Evolutionary conservation across 2,888 invertebrate species (phyloP).

Genomic region (Nemapogon koenigi): DNA sequence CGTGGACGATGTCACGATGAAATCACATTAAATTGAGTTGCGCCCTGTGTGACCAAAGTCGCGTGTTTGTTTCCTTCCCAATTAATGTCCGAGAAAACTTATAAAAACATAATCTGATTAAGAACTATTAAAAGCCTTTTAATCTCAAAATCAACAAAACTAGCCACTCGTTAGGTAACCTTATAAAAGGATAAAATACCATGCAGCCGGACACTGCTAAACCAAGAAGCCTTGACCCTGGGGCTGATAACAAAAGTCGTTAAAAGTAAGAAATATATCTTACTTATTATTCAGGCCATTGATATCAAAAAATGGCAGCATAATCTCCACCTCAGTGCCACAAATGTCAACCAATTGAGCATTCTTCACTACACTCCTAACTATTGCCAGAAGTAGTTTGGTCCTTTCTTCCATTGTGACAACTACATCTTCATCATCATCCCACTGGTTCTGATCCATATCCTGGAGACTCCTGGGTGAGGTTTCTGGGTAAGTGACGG

Average conservation of each 20-base stretch:
- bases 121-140: not conserved
- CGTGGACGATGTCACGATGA: too few species aligned
- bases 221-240: too few species aligned
- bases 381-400: slow-evolving; percentile 39
- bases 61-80: too few species aligned
- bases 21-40: too few species aligned
- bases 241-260: too few species aligned
- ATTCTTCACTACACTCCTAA: slow-evolving; percentile 47
- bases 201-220: too few species aligned
- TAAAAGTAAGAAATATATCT: too few species aligned
- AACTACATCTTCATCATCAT: slow-evolving; percentile 17
- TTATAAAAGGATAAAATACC: too few species aligned
- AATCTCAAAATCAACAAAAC: not conserved
- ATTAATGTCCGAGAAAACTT: too few species aligned
- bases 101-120: too few species aligned
- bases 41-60: too few species aligned
- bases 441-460: slow-evolving; percentile 4
- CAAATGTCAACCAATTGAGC: slow-evolving; percentile 42
- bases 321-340: slow-evolving; percentile 42
- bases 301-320: slow-evolving; percentile 56
- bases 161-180: too few species aligned
- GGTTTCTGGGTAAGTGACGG: slow-evolving; percentile 38
- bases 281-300: slow-evolving; percentile 59
- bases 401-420: slow-evolving; percentile 32
- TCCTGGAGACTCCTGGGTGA: slow-evolving; percentile 12